Conservation (phyloP, 2,797 vertebrate genomes). For the Pangasius sanitwongsei region DNA sequence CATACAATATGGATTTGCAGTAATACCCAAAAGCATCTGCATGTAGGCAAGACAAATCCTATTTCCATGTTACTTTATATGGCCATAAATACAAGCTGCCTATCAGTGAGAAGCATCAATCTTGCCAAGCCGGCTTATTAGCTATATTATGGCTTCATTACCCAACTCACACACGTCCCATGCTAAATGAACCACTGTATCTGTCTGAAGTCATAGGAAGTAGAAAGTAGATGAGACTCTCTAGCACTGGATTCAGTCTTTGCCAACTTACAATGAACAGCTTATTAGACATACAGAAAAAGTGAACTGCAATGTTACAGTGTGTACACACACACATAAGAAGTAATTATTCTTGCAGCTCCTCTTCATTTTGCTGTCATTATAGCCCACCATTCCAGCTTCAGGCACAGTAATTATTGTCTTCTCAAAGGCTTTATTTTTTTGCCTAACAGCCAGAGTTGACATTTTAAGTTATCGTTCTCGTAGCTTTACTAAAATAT, state of each 20-base stretch:
- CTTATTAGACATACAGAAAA: neutral
- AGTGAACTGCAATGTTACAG: neutral
- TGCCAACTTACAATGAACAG: neutral
- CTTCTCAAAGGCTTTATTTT: slow-evolving; percentile 9
- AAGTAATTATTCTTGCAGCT: slow-evolving; percentile 22
- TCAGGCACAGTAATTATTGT: neutral
- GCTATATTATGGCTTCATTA: slow-evolving; percentile 15
- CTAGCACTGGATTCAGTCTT: neutral
- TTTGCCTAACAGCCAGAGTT: slow-evolving; percentile 14
- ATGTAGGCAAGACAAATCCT: slow-evolving; percentile 9
- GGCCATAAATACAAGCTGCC: slow-evolving; percentile 6
- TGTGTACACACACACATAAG: neutral
- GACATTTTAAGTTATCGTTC: slow-evolving; percentile 16
- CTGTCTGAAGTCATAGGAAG: neutral
- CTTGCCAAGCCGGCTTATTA: slow-evolving; percentile 1
- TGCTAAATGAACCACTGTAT: slow-evolving; percentile 16
- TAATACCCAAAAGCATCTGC: neutral
- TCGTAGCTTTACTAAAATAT: neutral
- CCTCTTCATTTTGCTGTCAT: slow-evolving; percentile 25
- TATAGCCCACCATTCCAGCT: neutral
- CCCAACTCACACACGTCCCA: neutral
- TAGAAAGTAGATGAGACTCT: neutral
- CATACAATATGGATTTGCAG: neutral
- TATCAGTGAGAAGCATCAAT: neutral
- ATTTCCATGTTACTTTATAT: slow-evolving; percentile 18